A percentile compares a stretch with the other conserved stretches of the same genome.
Evolutionary conservation across 2,888 invertebrate genomes (phyloP).

Genomic region (Dugesia japonica): DNA sequence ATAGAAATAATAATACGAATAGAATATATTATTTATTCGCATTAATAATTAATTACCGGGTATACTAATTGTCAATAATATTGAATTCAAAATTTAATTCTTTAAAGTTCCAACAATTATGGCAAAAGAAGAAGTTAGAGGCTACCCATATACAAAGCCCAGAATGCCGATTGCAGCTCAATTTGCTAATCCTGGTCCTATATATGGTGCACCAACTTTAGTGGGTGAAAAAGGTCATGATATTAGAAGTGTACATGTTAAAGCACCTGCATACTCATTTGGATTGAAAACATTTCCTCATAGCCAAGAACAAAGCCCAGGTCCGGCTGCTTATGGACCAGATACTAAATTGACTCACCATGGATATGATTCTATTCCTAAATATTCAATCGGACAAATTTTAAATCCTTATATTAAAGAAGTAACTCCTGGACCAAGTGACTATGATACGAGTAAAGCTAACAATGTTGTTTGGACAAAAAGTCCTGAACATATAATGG

Average conservation of each 20-base stretch:
- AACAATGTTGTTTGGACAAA: not conserved
- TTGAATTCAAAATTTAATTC: not conserved
- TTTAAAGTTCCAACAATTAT: not conserved
- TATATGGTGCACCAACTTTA: not conserved
- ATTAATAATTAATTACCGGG: not conserved
- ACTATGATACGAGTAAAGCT: not conserved
- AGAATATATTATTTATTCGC: too few relatives aligned
- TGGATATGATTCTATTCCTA: not conserved
- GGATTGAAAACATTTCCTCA: not conserved
- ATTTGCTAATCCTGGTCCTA: not conserved
- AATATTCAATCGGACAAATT: not conserved
- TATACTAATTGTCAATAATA: not conserved
- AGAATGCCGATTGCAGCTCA: not conserved
- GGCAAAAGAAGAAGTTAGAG: not conserved
- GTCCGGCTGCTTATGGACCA: not conserved
- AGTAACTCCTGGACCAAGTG: not conserved
- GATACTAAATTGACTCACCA: not conserved
- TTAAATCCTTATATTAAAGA: not conserved
- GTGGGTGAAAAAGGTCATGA: not conserved
- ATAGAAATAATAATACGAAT: too few relatives aligned
- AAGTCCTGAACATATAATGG: not conserved
- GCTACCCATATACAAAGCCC: not conserved
- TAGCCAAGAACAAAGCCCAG: not conserved
- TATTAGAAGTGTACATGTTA: not conserved
- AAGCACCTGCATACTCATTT: not conserved